Evolutionary conservation across 2,888 invertebrate genomes (phyloP).

Genomic region (Lacanobia oleracea): DNA sequence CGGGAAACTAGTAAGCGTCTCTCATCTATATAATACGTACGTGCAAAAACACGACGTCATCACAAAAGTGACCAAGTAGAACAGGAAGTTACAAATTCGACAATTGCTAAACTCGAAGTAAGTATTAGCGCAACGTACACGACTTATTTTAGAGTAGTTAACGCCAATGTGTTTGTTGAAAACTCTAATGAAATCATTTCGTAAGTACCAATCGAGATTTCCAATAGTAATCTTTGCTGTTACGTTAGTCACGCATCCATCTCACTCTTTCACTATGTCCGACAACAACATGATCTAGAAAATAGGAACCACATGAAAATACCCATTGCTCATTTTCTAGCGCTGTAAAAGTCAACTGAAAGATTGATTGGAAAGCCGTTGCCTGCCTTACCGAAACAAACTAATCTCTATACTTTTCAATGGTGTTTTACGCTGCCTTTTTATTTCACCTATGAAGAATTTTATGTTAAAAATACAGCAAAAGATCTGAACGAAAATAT

Average conservation of each 20-base stretch:
- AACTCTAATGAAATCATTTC: neutral
- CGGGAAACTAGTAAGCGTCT: neutral
- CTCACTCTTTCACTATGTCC: slow-evolving; percentile 37
- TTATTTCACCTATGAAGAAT: slow-evolving; percentile 20
- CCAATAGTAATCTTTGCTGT: slow-evolving; percentile 30
- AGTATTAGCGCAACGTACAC: slow-evolving; percentile 5
- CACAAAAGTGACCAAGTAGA: slow-evolving; percentile 36
- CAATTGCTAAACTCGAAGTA: slow-evolving; percentile 14
- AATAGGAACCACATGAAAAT: slow-evolving; percentile 47
- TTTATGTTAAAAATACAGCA: slow-evolving; percentile 42
- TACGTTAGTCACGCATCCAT: slow-evolving; percentile 38
- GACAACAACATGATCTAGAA: slow-evolving; percentile 41
- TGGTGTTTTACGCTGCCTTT: slow-evolving; percentile 12
- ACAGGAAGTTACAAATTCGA: slow-evolving; percentile 22
- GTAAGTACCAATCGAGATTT: slow-evolving; percentile 25
- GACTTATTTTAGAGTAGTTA: slow-evolving; percentile 11
- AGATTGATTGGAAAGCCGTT: slow-evolving; percentile 44
- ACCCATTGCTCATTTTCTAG: slow-evolving; percentile 51
- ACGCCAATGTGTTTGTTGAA: slow-evolving; percentile 16
- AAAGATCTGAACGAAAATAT: slow-evolving; percentile 54
- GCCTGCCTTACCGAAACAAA: slow-evolving; percentile 24
- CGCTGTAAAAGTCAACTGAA: slow-evolving; percentile 55
- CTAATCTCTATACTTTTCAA: slow-evolving; percentile 32
- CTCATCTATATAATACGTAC: neutral
- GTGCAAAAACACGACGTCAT: slow-evolving; percentile 11